These are phyloP conservation scores for Nemoura dubitans DNA, from an alignment of 2,888 invertebrate genomes.

Conservation along the genomic window DNA sequence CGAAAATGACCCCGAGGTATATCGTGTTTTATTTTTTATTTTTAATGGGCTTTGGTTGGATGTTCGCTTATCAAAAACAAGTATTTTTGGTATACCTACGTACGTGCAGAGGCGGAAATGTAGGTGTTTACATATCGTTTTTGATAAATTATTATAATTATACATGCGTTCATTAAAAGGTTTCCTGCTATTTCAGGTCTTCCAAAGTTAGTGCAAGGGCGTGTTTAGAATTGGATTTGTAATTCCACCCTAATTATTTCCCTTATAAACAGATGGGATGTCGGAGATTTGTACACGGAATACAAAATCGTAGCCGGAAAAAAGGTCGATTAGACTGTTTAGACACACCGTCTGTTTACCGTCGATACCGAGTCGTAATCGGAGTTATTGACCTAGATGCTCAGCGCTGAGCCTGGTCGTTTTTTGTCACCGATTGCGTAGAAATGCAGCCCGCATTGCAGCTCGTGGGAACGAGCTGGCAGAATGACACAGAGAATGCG, in stretches of 20 bases:
- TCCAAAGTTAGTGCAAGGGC: neutral
- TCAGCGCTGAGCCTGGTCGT: no score
- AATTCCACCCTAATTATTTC: neutral
- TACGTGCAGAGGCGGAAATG: neutral
- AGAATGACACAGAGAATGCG: neutral
- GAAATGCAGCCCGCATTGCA: neutral
- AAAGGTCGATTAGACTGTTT: neutral
- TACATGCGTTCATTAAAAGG: neutral
- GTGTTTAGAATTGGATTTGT: neutral
- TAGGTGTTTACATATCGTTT: neutral
- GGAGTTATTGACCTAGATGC: neutral
- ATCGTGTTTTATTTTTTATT: neutral
- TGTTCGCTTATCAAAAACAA: neutral
- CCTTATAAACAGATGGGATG: neutral
- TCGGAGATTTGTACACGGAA: neutral
- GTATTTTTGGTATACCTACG: neutral
- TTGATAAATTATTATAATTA: constrained; percentile 12
- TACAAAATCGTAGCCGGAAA: neutral
- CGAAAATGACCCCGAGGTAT: neutral
- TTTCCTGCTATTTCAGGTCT: neutral
- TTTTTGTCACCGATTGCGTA: neutral
- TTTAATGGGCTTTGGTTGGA: no score
- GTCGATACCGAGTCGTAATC: neutral
- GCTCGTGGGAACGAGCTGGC: neutral
- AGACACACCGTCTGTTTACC: neutral